These are phyloP conservation scores for Leucoma salicis DNA, from an alignment of 2,888 invertebrate genomes.

Conservation along the genomic window DNA sequence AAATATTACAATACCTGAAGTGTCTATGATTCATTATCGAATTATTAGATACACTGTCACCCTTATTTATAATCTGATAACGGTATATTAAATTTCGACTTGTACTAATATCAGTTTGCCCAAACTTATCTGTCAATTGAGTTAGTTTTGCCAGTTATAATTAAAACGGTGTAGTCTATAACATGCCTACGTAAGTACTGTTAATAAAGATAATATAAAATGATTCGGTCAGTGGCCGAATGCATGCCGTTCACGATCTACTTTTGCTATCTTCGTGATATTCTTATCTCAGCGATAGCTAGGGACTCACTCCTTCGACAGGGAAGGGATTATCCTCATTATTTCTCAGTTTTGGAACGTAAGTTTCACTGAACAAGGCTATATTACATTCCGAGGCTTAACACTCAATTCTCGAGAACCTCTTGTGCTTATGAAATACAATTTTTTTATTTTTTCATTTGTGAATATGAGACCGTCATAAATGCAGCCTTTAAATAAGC, in stretches of 20 bases:
- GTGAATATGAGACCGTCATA: constrained; percentile 42
- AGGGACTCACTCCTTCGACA: constrained; percentile 50
- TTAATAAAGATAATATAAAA: constrained; percentile 67
- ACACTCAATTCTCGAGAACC: constrained; percentile 21
- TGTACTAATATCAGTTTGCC: constrained; percentile 54
- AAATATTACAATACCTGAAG: constrained; percentile 46
- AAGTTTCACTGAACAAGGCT: constrained; percentile 30
- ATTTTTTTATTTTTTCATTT: constrained; percentile 38
- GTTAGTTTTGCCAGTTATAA: constrained; percentile 54
- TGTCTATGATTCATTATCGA: constrained; percentile 58
- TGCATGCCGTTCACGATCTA: constrained; percentile 61
- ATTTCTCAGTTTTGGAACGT: constrained; percentile 57
- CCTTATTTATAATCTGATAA: constrained; percentile 65
- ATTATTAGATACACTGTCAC: constrained; percentile 57
- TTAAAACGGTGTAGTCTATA: constrained; percentile 60
- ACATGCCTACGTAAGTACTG: constrained; percentile 43
- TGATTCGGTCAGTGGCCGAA: constrained; percentile 53
- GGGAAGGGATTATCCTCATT: constrained; percentile 67
- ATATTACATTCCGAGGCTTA: constrained; percentile 20
- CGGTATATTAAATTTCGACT: constrained; percentile 70
- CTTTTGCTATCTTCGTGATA: constrained; percentile 71
- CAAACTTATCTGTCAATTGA: constrained; percentile 60
- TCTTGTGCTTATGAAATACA: constrained; percentile 25
- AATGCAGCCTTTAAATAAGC: constrained; percentile 49
- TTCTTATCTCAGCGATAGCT: no score